Conservation (phyloP, 2,113 vertebrate genomes). For the Brachyhypopomus occidentalis region DNA sequence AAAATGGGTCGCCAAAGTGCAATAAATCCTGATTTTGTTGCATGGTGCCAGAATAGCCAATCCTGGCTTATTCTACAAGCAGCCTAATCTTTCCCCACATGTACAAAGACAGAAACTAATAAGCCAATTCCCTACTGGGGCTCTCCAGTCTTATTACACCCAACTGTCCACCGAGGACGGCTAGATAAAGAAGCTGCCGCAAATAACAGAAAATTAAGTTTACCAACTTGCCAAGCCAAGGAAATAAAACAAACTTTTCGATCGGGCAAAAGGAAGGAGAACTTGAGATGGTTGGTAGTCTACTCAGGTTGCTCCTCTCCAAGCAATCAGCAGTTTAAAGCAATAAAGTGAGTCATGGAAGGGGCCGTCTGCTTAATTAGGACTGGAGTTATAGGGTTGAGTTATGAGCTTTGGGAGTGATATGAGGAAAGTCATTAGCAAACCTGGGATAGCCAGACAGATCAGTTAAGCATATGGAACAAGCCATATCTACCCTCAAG, state of each 20-base stretch:
- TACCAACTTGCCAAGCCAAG: conserved; percentile 15
- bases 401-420: conserved; percentile 50
- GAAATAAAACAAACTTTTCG: conserved; percentile 31
- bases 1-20: conserved; percentile 35
- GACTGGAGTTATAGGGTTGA: conserved; percentile 44
- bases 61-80: conserved; percentile 47
- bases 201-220: conserved; percentile 45
- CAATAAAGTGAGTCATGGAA: conserved; percentile 46
- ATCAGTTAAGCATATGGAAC: conserved; percentile 43
- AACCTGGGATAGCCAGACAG: conserved; percentile 33
- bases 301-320: conserved; percentile 31
- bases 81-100: conserved; percentile 48
- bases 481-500: conserved; percentile 33
- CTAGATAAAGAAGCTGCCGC: conserved; percentile 39
- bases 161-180: conserved; percentile 33
- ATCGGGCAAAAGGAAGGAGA: conserved; percentile 13
- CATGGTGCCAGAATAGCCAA: conserved; percentile 30
- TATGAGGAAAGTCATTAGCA: conserved; percentile 34
- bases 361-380: conserved; percentile 45
- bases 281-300: conserved; percentile 26
- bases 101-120: conserved; percentile 51
- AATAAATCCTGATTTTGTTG: conserved; percentile 55
- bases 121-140: conserved; percentile 38
- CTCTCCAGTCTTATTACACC: conserved; percentile 53
- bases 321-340: conserved; percentile 46